A percentile compares a stretch with the other conserved stretches of the same genome.
Evolutionary conservation across 1,140 invertebrate species (phyloP).

Genomic region (Drosophila busckii): DNA sequence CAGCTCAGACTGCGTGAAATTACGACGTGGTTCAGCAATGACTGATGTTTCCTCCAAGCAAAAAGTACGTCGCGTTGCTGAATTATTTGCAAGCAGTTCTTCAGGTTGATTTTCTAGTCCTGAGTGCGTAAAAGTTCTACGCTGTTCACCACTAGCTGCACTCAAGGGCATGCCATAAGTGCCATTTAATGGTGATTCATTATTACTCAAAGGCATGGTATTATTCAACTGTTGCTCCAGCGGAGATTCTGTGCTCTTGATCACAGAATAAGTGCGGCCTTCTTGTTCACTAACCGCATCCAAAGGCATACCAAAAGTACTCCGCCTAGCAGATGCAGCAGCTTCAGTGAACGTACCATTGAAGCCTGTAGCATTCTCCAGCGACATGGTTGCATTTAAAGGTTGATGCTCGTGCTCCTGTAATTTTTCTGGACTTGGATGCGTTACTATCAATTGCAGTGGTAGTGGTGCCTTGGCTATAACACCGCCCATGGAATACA

Average conservation of each 20-base stretch:
- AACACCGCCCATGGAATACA: conserved; percentile 19
- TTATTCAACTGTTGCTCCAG: neutral
- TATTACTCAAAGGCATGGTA: neutral
- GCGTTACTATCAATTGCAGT: conserved; percentile 28
- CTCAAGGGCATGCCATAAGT: conserved; percentile 10
- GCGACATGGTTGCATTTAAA: conserved; percentile 12
- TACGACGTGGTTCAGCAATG: neutral
- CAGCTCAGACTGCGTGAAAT: neutral
- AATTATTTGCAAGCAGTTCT: neutral
- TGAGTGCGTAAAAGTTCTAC: neutral
- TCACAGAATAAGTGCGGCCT: conserved; percentile 34
- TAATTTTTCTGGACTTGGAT: conserved; percentile 34
- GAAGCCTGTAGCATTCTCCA: conserved; percentile 5
- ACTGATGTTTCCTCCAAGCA: too few species aligned
- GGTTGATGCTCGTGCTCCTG: neutral
- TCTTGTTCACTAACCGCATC: neutral
- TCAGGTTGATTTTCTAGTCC: neutral
- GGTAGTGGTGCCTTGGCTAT: conserved; percentile 32
- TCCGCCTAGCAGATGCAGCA: neutral
- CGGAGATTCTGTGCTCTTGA: neutral
- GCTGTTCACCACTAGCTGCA: neutral
- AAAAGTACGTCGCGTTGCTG: neutral
- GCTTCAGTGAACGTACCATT: conserved; percentile 37
- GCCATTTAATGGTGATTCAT: neutral
- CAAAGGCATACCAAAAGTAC: conserved; percentile 20